These are phyloP conservation scores for Galleria mellonella DNA, from an alignment of 1,140 invertebrate genomes.

Conservation along the genomic window DNA sequence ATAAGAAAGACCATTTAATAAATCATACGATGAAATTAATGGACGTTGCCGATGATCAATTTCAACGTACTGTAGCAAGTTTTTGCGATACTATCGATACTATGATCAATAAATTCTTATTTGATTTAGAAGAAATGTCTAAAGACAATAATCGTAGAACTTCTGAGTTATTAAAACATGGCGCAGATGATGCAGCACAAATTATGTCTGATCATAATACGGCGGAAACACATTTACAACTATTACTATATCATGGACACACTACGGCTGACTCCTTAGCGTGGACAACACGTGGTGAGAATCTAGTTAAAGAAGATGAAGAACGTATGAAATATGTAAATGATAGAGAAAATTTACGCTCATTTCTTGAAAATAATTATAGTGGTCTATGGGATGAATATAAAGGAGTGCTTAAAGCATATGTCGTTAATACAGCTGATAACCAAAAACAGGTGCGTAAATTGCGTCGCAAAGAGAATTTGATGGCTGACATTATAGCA, in stretches of 20 bases:
- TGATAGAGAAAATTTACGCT: conserved; percentile 51
- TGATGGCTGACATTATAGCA: conserved; percentile 65
- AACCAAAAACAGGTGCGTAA: conserved; percentile 59
- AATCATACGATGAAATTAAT: conserved; percentile 42
- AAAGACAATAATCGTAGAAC: conserved; percentile 42
- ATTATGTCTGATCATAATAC: conserved; percentile 45
- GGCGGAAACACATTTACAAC: conserved; percentile 59
- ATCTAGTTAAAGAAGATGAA: conserved; percentile 63
- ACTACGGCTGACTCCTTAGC: conserved; percentile 45
- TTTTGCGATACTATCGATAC: conserved; percentile 58
- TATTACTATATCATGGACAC: conserved; percentile 49
- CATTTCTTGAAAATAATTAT: conserved; percentile 51
- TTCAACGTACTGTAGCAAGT: conserved; percentile 54
- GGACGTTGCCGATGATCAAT: conserved; percentile 54
- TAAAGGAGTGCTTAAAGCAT: conserved; percentile 53
- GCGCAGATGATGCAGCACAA: conserved; percentile 31
- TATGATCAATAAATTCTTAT: conserved; percentile 60
- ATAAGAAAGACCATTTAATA: conserved; percentile 58
- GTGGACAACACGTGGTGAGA: conserved; percentile 60
- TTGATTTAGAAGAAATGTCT: conserved; percentile 43
- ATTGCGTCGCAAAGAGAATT: conserved; percentile 57
- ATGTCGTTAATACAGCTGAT: conserved; percentile 47
- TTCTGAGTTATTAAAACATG: conserved; percentile 34
- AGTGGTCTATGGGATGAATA: conserved; percentile 58
- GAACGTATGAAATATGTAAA: conserved; percentile 45